Conservation (phyloP, 1,140 invertebrate genomes). For the Trachymyrmex septentrionalis region DNA sequence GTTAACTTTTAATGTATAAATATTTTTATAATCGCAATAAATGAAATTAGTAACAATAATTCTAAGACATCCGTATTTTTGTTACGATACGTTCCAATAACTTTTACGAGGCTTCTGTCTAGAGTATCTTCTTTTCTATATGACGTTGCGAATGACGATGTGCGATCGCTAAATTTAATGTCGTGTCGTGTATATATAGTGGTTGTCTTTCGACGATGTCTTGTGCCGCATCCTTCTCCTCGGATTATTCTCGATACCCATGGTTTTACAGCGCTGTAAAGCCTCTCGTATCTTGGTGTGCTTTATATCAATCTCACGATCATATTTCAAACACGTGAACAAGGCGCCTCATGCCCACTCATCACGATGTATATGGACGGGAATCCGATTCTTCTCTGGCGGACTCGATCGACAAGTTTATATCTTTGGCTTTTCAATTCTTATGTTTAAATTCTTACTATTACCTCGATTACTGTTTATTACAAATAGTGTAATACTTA, state of each 20-base stretch:
- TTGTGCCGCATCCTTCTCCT: slow-evolving; percentile 56
- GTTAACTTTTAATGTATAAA: neutral
- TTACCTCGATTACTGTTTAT: neutral
- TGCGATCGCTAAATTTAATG: slow-evolving; percentile 33
- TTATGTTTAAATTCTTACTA: neutral
- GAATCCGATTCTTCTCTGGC: slow-evolving; percentile 12
- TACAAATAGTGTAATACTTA: neutral
- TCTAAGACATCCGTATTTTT: neutral
- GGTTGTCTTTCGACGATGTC: slow-evolving; percentile 48
- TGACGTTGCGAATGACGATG: slow-evolving; percentile 33
- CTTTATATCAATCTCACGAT: slow-evolving; percentile 76
- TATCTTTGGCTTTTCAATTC: neutral
- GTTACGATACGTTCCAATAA: neutral
- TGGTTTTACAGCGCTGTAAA: slow-evolving; percentile 76
- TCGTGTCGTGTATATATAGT: slow-evolving; percentile 4
- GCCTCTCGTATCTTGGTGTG: slow-evolving; percentile 48
- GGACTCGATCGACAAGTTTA: neutral
- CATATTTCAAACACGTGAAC: slow-evolving; percentile 76
- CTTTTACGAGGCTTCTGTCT: slow-evolving; percentile 5
- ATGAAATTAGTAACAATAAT: neutral
- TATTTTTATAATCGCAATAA: neutral
- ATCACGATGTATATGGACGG: slow-evolving; percentile 29
- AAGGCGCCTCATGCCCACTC: slow-evolving; percentile 50
- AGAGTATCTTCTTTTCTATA: slow-evolving; percentile 7
- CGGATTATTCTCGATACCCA: slow-evolving; percentile 67